These are phyloP conservation scores for Dipodomys spectabilis DNA, from an alignment of 2,113 vertebrate species.

Conservation along the genomic window DNA sequence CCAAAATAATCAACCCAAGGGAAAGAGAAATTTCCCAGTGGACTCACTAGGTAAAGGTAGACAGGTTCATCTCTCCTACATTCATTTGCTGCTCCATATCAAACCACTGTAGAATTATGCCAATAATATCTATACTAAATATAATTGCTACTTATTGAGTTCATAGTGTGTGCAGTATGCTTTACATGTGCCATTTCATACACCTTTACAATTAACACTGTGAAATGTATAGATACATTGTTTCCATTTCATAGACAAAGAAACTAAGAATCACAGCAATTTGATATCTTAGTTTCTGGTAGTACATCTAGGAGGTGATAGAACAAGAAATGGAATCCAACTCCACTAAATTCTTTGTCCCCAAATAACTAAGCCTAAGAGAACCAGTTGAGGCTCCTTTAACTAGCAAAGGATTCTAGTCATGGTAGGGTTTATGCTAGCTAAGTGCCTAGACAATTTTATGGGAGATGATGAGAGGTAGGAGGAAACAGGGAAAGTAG, in stretches of 20 bases:
- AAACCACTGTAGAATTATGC: not conserved
- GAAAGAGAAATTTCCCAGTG: not conserved
- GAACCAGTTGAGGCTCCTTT: not conserved
- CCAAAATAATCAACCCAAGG: not conserved
- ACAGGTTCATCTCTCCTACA: not conserved
- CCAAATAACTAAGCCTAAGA: not conserved
- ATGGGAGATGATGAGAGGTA: too few relatives aligned
- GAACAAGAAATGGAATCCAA: not conserved
- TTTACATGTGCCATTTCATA: not conserved
- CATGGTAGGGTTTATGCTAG: not conserved
- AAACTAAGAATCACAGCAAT: constrained; percentile 3
- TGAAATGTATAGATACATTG: not conserved
- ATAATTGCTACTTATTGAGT: not conserved
- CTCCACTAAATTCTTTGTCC: not conserved
- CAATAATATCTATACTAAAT: not conserved
- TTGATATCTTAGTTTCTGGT: not conserved
- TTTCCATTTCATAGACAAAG: constrained; percentile 15
- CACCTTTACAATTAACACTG: not conserved
- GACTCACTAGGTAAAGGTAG: not conserved
- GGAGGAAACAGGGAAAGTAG: rapidly evolving
- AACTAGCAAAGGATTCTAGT: not conserved
- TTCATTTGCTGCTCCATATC: not conserved
- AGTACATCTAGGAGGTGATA: not conserved
- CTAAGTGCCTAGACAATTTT: not conserved
- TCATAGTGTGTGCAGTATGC: not conserved